Conservation (phyloP, 37 sponge, comb jelly and placozoan species). For the Corticium candelabrum region DNA sequence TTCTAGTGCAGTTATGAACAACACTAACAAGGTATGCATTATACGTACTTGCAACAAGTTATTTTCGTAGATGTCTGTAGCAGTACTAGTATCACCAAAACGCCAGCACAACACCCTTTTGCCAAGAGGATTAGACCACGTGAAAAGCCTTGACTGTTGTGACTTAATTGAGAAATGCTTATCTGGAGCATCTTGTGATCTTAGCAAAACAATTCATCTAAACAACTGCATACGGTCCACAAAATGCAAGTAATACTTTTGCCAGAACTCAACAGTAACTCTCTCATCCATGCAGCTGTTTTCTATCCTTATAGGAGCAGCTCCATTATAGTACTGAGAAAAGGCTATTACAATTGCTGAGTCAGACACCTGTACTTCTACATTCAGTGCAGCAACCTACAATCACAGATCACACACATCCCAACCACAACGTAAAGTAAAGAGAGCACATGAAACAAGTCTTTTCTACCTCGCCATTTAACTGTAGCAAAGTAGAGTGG, state of each 20-base stretch:
- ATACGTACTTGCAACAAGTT: too few relatives aligned
- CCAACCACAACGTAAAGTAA: neutral
- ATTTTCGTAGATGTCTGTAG: too few relatives aligned
- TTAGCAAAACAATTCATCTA: too few relatives aligned
- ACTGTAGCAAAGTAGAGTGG: neutral
- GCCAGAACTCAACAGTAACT: slow-evolving; percentile 12
- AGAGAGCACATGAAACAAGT: neutral
- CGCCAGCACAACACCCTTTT: neutral
- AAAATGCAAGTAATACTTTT: too few relatives aligned
- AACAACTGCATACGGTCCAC: too few relatives aligned
- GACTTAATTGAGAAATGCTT: too few relatives aligned
- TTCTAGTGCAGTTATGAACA: too few relatives aligned
- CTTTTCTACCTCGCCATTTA: neutral
- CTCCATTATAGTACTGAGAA: slow-evolving; percentile 60
- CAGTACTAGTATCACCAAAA: too few relatives aligned
- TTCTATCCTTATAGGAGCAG: slow-evolving; percentile 60
- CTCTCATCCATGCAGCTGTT: slow-evolving; percentile 44
- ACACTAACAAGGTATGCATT: too few relatives aligned
- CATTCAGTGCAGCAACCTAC: slow-evolving; percentile 29
- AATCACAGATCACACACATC: too few relatives aligned
- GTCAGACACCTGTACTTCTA: slow-evolving; percentile 59
- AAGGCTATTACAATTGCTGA: slow-evolving; percentile 50
- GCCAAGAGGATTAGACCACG: neutral
- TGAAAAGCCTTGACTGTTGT: neutral
- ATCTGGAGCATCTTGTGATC: too few relatives aligned